Conservation (phyloP, 1,140 invertebrate species). For the Hestina assimilis region DNA sequence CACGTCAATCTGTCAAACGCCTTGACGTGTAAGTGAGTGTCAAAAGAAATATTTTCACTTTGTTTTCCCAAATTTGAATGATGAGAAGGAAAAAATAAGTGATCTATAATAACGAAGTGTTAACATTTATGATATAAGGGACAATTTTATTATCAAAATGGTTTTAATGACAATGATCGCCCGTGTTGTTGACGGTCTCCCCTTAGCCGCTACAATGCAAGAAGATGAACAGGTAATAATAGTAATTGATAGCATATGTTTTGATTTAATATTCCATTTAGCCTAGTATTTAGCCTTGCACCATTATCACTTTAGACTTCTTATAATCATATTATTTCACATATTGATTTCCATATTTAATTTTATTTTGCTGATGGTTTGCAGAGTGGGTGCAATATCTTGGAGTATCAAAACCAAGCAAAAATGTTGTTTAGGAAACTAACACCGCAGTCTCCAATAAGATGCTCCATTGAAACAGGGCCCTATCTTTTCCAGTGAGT, state of each 20-base stretch:
- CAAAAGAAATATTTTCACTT: constrained; percentile 33
- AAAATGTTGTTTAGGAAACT: constrained; percentile 98
- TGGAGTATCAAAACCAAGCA: constrained; percentile 99
- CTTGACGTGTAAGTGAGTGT: constrained; percentile 66
- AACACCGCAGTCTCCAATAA: constrained; percentile 89
- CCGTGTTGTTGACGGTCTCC: constrained; percentile 95
- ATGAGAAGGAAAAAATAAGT: constrained; percentile 65
- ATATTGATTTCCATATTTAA: constrained; percentile 35
- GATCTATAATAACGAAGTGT: constrained; percentile 27
- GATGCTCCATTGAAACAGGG: constrained; percentile 97
- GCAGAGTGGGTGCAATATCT: constrained; percentile 92
- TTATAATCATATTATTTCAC: background rate
- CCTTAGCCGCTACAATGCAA: constrained; percentile 97
- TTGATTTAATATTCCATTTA: background rate
- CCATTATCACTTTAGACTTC: background rate
- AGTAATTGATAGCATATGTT: constrained; percentile 9
- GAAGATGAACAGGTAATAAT: constrained; percentile 96
- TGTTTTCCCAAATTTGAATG: constrained; percentile 54
- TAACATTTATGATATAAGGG: constrained; percentile 28
- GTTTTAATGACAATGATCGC: constrained; percentile 98
- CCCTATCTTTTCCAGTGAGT: constrained; percentile 99
- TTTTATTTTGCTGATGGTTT: constrained; percentile 72
- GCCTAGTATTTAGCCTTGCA: constrained; percentile 1
- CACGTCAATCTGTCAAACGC: constrained; percentile 39
- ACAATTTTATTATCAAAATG: constrained; percentile 82